Percentiles rank a stretch among this genome's conserved stretches.
Evolutionary conservation across 2,113 vertebrate genomes (phyloP).

Genomic region (Larimichthys crocea): DNA sequence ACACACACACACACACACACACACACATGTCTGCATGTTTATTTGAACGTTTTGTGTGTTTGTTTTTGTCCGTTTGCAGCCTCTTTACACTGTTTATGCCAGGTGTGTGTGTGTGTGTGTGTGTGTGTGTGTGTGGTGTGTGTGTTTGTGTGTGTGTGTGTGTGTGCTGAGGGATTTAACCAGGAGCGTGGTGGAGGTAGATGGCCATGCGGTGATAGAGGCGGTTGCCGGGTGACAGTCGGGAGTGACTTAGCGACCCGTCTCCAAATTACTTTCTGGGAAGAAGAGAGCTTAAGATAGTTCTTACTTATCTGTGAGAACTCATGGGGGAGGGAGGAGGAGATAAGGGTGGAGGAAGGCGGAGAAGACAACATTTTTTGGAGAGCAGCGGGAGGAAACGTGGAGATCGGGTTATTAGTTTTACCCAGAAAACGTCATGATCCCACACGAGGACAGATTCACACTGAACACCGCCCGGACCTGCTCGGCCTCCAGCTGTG

Average conservation of each 20-base stretch:
- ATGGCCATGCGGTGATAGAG: conserved; percentile 39
- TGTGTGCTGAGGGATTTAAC: conserved; percentile 19
- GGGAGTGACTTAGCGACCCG: conserved; percentile 50
- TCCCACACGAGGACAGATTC: conserved; percentile 22
- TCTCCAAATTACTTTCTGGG: conserved; percentile 57
- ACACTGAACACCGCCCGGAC: not conserved
- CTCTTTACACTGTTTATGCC: not conserved
- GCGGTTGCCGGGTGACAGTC: conserved; percentile 42
- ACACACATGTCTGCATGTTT: not conserved
- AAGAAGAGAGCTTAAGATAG: conserved; percentile 60
- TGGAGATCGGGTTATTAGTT: not conserved
- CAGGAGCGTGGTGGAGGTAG: conserved; percentile 16
- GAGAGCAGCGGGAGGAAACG: no score
- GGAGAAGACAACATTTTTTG: no score
- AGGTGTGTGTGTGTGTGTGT: not conserved
- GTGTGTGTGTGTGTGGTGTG: conserved; percentile 12
- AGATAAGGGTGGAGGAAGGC: not conserved
- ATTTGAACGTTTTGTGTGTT: not conserved
- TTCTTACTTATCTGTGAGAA: conserved; percentile 40
- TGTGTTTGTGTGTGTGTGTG: not conserved
- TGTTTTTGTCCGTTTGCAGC: not conserved
- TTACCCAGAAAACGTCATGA: conserved; percentile 1
- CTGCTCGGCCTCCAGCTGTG: not conserved
- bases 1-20: conserved; percentile 2
- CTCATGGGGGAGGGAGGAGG: not conserved